A percentile compares a stretch with the other conserved stretches of the same genome.
Conservation (phyloP, 1,140 invertebrate species). For the Wiebesia pumilae region DNA sequence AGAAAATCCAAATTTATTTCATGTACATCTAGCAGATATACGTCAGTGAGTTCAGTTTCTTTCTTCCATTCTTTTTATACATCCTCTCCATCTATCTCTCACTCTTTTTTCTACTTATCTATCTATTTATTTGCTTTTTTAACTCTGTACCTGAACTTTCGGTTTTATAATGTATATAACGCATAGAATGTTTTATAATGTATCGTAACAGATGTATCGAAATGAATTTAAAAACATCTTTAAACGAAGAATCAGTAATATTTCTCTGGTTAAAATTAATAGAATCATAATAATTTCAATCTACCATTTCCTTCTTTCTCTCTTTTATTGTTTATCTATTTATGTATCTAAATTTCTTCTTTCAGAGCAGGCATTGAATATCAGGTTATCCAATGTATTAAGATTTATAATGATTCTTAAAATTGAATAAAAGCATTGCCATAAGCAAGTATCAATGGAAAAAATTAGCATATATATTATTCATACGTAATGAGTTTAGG, state of each 20-base stretch:
- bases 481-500: no score
- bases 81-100: neutral
- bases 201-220: neutral
- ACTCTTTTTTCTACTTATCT: neutral
- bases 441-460: no score
- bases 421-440: no score
- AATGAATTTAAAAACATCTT: neutral
- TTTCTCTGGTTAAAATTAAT: neutral
- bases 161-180: neutral
- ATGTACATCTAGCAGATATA: neutral
- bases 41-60: neutral
- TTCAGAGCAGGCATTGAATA: no score
- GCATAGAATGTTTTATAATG: no score
- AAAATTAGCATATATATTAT: no score
- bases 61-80: conserved; percentile 22
- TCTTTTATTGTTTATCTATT: neutral
- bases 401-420: no score
- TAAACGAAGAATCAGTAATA: neutral
- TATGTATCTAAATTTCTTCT: no score
- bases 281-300: neutral
- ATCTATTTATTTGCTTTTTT: neutral
- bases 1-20: conserved; percentile 1
- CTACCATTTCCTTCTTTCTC: no score
- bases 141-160: neutral
- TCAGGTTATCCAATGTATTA: no score